Percentiles rank a stretch among this genome's conserved stretches.
Evolutionary conservation across 2,113 vertebrate species (phyloP).

Genomic region (Ivindomyrus marchei): DNA sequence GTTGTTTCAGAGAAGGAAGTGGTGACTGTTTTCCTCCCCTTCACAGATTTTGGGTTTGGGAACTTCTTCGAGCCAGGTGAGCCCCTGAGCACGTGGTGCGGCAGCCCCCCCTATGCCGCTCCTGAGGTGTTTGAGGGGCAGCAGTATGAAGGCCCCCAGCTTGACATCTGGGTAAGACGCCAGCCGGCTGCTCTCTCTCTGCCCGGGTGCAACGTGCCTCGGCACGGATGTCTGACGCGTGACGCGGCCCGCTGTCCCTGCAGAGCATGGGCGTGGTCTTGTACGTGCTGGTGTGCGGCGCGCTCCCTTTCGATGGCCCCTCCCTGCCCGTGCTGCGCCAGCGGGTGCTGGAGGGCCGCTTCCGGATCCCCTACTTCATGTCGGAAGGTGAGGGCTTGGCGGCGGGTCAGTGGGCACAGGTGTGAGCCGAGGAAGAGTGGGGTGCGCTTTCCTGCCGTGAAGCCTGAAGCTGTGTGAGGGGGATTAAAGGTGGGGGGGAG

Average conservation of each 20-base stretch:
- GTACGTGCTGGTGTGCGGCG: slow-evolving; percentile 93
- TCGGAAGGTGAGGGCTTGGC: slow-evolving; percentile 78
- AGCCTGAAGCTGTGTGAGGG: neutral
- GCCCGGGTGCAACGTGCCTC: neutral
- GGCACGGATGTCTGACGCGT: neutral
- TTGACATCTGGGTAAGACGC: slow-evolving; percentile 90
- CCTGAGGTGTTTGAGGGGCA: slow-evolving; percentile 97
- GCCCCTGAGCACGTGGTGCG: slow-evolving; percentile 90
- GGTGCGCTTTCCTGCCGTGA: neutral
- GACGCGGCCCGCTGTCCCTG: neutral
- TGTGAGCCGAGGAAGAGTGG: neutral
- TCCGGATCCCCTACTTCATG: slow-evolving; percentile 99
- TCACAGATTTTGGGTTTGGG: slow-evolving; percentile 93
- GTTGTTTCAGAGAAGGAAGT: neutral
- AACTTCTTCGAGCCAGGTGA: slow-evolving; percentile 94
- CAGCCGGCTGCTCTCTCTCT: neutral
- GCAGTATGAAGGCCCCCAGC: slow-evolving; percentile 94
- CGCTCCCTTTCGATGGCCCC: slow-evolving; percentile 91
- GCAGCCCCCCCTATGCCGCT: slow-evolving; percentile 93
- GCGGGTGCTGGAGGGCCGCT: slow-evolving; percentile 90
- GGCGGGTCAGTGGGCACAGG: neutral
- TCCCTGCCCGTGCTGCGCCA: slow-evolving; percentile 90
- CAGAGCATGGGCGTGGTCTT: slow-evolving; percentile 98
- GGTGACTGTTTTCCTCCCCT: neutral
- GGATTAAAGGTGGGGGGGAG: neutral